A percentile compares a stretch with the other conserved stretches of the same genome.
Evolutionary conservation across 2,113 vertebrate genomes (phyloP).

Genomic region (Nyctereutes procyonoides): DNA sequence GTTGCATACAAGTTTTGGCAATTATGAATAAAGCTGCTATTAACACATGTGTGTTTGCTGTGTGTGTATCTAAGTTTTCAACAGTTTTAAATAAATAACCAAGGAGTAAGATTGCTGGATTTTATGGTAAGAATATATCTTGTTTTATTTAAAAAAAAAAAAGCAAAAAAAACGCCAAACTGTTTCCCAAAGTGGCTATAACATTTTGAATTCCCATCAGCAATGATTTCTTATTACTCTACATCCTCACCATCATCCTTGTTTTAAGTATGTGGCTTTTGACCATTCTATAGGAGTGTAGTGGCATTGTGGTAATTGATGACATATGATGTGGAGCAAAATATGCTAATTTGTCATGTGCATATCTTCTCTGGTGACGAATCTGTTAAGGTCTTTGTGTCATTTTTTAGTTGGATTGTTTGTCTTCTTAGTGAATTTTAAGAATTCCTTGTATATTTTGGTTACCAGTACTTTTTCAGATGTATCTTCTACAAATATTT

Average conservation of each 20-base stretch:
- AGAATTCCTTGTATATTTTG: background rate
- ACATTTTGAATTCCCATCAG: background rate
- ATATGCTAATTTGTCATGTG: background rate
- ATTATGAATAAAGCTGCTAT: background rate
- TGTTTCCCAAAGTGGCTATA: background rate
- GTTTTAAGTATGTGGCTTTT: background rate
- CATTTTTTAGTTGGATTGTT: background rate
- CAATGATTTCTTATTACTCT: background rate
- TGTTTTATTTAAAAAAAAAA: background rate
- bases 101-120: background rate
- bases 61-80: background rate
- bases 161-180: background rate
- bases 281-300: too few relatives aligned
- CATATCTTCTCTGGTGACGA: background rate
- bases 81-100: background rate
- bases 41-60: background rate
- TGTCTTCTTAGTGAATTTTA: background rate
- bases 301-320: background rate
- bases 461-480: background rate
- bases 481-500: background rate
- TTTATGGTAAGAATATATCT: background rate
- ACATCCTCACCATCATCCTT: background rate
- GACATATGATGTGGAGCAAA: background rate
- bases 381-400: background rate
- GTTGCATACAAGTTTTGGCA: background rate